Conservation (phyloP, 2,113 vertebrate genomes). For the Oenanthe melanoleuca region DNA sequence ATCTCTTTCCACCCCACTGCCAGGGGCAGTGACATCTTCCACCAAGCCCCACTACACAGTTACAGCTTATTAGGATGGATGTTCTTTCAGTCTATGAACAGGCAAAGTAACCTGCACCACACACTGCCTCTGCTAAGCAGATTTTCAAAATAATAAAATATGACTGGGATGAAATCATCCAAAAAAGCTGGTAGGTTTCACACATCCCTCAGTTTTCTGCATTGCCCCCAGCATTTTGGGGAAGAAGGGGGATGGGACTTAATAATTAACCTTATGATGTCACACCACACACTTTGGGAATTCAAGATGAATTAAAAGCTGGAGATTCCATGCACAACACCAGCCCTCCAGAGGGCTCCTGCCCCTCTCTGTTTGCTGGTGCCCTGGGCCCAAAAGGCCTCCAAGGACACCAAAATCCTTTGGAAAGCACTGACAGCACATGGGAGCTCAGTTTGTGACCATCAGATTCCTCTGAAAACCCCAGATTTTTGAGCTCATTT, state of each 20-base stretch:
- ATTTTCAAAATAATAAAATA: background rate
- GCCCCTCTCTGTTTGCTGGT: accelerated
- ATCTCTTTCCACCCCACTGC: background rate
- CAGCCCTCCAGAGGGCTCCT: background rate
- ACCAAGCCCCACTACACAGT: background rate
- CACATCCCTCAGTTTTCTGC: background rate
- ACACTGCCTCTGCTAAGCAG: background rate
- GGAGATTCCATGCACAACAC: background rate
- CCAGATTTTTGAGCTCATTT: background rate
- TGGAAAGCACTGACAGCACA: background rate
- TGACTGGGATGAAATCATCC: background rate
- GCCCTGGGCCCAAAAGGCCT: background rate
- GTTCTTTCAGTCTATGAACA: background rate
- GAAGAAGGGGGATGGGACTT: background rate
- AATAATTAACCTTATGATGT: background rate
- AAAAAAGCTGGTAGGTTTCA: background rate
- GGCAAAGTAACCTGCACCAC: background rate
- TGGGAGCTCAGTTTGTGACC: accelerated
- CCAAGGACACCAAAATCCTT: background rate
- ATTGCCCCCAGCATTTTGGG: background rate
- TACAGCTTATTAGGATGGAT: background rate
- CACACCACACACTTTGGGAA: background rate
- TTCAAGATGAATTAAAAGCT: background rate
- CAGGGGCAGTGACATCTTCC: background rate
- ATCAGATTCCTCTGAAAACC: background rate